Conservation (phyloP, 2,113 vertebrate genomes). For the Tupaia chinensis region DNA sequence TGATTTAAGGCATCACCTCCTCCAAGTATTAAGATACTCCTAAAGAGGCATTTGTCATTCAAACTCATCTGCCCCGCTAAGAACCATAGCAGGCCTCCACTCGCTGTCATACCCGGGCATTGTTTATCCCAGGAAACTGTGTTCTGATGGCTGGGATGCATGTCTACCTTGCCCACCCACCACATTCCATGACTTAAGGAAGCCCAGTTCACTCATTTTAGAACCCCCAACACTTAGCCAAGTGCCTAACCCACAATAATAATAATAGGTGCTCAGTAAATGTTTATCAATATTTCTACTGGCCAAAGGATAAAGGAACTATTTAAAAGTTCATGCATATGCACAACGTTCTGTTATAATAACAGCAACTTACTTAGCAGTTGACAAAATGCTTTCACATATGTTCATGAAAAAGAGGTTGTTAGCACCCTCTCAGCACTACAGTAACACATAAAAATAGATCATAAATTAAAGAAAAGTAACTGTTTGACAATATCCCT, state of each 20-base stretch:
- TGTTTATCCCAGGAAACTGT: not conserved
- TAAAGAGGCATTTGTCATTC: not conserved
- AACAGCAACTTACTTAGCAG: not conserved
- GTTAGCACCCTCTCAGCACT: not conserved
- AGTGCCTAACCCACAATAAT: not conserved
- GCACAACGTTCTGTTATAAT: not conserved
- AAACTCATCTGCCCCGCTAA: not conserved
- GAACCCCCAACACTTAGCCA: not conserved
- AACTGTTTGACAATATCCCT: constrained; percentile 59
- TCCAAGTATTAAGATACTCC: not conserved
- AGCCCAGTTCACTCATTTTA: not conserved
- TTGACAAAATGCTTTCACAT: not conserved
- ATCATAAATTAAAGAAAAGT: constrained; percentile 68
- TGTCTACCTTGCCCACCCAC: not conserved
- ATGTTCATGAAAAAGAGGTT: constrained; percentile 31
- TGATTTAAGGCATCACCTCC: not conserved
- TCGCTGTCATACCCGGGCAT: not conserved
- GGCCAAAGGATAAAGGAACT: not conserved
- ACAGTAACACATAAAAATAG: constrained; percentile 42
- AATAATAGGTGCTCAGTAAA: not conserved
- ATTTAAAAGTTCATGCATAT: not conserved
- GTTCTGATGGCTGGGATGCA: not conserved
- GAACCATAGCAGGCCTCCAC: not conserved
- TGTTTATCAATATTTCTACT: not conserved
- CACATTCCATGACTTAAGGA: not conserved